phyloP scores from a whole-genome alignment of 2,113 vertebrate genomes.

The human region DNA sequence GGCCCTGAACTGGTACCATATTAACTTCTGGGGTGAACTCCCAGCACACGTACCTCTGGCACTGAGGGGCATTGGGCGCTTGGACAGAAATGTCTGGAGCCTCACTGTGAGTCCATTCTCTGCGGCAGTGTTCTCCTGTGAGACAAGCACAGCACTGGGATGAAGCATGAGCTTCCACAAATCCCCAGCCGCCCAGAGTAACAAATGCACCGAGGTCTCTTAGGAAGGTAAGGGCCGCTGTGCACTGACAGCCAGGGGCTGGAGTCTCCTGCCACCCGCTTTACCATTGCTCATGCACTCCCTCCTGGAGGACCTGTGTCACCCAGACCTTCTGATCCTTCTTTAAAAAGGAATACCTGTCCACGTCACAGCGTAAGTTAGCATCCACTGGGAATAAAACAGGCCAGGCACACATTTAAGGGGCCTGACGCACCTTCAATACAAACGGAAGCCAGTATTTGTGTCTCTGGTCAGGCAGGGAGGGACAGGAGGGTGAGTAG shows the following conservation, averaged over 20 bases:
- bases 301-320: background rate
- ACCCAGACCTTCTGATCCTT: background rate
- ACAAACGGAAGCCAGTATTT: background rate
- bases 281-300: accelerated
- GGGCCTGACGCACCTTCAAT: background rate
- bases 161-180: background rate
- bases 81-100: conserved; percentile 92
- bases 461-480: background rate
- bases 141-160: background rate
- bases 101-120: conserved; percentile 84
- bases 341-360: background rate
- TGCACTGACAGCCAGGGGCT: accelerated
- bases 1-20: accelerated
- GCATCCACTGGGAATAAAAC: background rate
- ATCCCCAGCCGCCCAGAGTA: background rate
- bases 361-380: background rate
- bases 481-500: background rate
- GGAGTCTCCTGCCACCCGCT: background rate
- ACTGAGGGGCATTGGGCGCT: conserved; percentile 85
- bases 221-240: accelerated
- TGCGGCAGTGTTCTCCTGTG: conserved; percentile 69
- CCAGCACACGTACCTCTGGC: conserved; percentile 84
- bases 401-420: background rate
- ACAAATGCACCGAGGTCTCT: accelerated
- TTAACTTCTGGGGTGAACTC: accelerated